Conservation (phyloP, 2,888 invertebrate genomes). For the Orthosia gothica region DNA sequence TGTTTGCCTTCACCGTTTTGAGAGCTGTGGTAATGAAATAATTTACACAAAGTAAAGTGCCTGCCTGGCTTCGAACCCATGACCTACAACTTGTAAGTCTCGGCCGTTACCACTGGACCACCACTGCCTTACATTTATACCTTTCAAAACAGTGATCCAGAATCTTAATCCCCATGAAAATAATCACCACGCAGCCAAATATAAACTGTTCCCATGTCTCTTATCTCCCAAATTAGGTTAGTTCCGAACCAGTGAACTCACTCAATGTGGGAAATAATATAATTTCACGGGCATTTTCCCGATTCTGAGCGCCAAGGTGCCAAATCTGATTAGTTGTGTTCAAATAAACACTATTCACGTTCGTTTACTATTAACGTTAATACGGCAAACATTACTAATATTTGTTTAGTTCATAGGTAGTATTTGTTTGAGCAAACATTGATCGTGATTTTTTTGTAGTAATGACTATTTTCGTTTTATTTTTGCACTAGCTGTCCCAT, state of each 20-base stretch:
- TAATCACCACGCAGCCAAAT: not conserved
- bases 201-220: slow-evolving; percentile 39
- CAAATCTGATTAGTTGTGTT: slow-evolving; percentile 2
- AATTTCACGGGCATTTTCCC: slow-evolving; percentile 39
- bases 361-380: not conserved
- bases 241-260: slow-evolving; percentile 34
- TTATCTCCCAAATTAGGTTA: slow-evolving; percentile 31
- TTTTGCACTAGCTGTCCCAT: not conserved
- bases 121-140: too few relatives aligned
- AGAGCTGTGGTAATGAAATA: too few relatives aligned
- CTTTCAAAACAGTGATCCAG: too few relatives aligned
- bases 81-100: too few relatives aligned
- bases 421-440: slow-evolving; percentile 5
- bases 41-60: too few relatives aligned
- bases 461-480: not conserved
- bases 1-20: too few relatives aligned
- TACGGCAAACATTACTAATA: not conserved
- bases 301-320: slow-evolving; percentile 19
- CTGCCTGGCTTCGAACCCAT: too few relatives aligned
- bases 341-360: not conserved
- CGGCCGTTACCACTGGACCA: too few relatives aligned
- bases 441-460: not conserved
- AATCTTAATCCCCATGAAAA: not conserved
- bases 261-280: slow-evolving; percentile 49
- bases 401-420: not conserved